Conservation (phyloP, 2,113 vertebrate species). For the Setophaga petechia region DNA sequence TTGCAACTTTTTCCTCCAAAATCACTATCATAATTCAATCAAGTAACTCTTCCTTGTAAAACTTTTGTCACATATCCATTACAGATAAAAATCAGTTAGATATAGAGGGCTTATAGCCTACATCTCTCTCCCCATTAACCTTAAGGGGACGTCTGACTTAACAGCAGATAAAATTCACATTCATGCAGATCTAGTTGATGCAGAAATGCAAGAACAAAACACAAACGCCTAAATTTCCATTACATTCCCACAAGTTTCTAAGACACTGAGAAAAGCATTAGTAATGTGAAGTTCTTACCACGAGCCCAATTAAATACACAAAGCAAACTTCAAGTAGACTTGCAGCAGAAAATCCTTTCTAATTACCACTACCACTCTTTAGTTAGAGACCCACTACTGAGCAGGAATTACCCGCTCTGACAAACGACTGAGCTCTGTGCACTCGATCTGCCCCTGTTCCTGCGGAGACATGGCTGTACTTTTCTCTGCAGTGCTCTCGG, state of each 20-base stretch:
- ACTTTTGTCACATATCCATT: accelerated
- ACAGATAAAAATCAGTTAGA: background rate
- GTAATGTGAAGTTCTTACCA: accelerated
- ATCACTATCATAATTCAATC: background rate
- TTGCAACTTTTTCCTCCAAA: accelerated
- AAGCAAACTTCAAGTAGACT: background rate
- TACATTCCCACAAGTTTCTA: background rate
- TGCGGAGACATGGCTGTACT: background rate
- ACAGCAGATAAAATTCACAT: background rate
- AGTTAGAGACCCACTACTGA: background rate
- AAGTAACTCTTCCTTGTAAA: background rate
- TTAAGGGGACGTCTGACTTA: background rate
- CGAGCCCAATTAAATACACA: accelerated
- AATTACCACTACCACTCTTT: background rate
- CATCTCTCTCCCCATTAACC: background rate
- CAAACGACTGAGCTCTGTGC: accelerated
- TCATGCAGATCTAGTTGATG: background rate
- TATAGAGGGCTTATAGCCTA: background rate
- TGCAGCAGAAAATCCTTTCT: background rate
- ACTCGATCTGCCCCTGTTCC: too few relatives aligned
- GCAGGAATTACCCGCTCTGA: background rate
- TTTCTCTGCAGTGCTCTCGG: background rate
- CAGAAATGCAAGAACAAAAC: background rate
- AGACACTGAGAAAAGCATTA: background rate
- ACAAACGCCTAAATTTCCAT: background rate